These are phyloP conservation scores for Leptocoma aspasia DNA, from an alignment of 2,113 vertebrate species.

Conservation along the genomic window DNA sequence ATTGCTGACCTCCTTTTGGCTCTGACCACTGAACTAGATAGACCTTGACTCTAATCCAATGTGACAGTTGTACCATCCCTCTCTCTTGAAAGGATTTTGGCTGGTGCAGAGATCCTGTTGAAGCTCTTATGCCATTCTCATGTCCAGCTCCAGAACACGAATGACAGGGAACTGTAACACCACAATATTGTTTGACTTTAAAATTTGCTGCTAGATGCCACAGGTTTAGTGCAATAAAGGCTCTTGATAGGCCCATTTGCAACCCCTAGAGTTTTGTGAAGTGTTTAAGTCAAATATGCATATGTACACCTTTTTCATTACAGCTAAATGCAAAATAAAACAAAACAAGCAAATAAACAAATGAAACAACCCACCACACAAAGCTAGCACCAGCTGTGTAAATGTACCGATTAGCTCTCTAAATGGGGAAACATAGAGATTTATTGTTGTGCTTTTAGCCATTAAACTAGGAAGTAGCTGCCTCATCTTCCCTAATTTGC, in stretches of 20 bases:
- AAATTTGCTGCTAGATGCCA: not conserved
- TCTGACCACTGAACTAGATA: not conserved
- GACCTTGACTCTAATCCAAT: not conserved
- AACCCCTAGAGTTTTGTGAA: not conserved
- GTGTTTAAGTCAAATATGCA: constrained; percentile 12
- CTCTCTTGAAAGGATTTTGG: not conserved
- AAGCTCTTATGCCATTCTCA: not conserved
- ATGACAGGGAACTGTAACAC: not conserved
- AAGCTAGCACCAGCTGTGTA: constrained; percentile 36
- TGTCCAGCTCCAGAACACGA: not conserved
- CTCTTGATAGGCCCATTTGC: not conserved
- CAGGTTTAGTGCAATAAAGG: not conserved
- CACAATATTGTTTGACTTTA: not conserved
- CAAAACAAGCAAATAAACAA: not conserved
- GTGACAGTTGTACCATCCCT: not conserved
- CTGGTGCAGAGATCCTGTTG: not conserved
- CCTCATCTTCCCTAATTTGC: constrained; percentile 59
- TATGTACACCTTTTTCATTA: not conserved
- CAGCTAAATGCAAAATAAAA: constrained; percentile 12
- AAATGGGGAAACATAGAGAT: constrained; percentile 22
- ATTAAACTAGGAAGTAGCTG: constrained; percentile 45
- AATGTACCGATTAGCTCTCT: constrained; percentile 37
- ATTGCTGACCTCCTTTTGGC: constrained; percentile 16
- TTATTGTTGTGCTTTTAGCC: constrained; percentile 43
- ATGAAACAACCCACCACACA: not conserved